Percentiles rank a stretch among this genome's conserved stretches.
Conservation (phyloP, 1,140 invertebrate species). For the Tetraneura akinire region DNA sequence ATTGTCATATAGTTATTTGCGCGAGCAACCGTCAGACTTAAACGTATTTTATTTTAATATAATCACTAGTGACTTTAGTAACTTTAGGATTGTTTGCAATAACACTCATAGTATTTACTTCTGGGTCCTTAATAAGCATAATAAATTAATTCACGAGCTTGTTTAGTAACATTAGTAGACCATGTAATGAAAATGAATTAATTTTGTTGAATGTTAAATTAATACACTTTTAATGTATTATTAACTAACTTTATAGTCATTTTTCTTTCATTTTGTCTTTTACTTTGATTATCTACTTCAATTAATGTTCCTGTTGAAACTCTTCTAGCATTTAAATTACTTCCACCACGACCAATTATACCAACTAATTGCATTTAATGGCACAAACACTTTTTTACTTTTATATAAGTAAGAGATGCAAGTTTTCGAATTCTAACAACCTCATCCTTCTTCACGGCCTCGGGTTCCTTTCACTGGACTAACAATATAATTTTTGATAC, state of each 20-base stretch:
- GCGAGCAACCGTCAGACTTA: too few relatives aligned
- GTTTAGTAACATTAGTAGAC: conserved; percentile 84
- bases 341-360: conserved; percentile 92
- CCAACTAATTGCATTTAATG: conserved; percentile 90
- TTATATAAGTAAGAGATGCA: conserved; percentile 61
- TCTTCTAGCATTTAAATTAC: conserved; percentile 95
- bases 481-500: conserved; percentile 33
- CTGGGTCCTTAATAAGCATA: conserved; percentile 87
- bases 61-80: conserved; percentile 61
- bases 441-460: conserved; percentile 87
- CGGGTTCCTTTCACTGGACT: conserved; percentile 19
- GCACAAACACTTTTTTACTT: conserved; percentile 87
- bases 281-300: conserved; percentile 95
- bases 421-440: conserved; percentile 74
- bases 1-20: too few relatives aligned
- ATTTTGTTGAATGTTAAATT: neutral
- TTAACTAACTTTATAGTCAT: conserved; percentile 96
- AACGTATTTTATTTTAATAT: too few relatives aligned
- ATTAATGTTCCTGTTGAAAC: conserved; percentile 93
- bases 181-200: conserved; percentile 66
- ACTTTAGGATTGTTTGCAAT: conserved; percentile 71
- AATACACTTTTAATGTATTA: neutral
- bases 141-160: conserved; percentile 84
- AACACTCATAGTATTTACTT: conserved; percentile 77
- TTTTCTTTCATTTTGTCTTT: conserved; percentile 88